Evolutionary conservation across 2,797 vertebrate genomes (phyloP).

Genomic region (Tenualosa thibaudeaui): DNA sequence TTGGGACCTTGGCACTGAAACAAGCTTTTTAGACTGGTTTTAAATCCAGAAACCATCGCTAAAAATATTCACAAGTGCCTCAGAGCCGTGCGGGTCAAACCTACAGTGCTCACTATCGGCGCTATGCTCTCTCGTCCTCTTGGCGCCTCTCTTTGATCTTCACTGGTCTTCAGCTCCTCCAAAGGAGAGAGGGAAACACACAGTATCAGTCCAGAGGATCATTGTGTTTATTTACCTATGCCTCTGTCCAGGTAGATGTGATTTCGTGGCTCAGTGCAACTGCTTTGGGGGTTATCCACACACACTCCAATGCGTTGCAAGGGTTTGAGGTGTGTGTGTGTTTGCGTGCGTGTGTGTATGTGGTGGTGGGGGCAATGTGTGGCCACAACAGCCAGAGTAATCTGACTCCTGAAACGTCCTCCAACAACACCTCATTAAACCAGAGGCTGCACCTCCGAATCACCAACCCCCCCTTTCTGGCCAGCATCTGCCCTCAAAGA

Average conservation of each 20-base stretch:
- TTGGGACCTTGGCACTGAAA: neutral
- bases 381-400: slow-evolving; percentile 60
- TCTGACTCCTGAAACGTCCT: slow-evolving; percentile 63
- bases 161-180: no score
- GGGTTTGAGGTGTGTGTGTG: neutral
- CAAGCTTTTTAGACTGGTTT: neutral
- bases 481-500: slow-evolving; percentile 55
- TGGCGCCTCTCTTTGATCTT: neutral
- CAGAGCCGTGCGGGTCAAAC: neutral
- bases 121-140: neutral
- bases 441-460: neutral
- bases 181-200: no score
- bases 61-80: neutral
- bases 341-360: neutral
- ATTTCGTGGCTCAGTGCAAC: slow-evolving; percentile 12
- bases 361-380: neutral
- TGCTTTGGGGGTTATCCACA: slow-evolving; percentile 41
- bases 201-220: neutral
- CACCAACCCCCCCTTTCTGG: slow-evolving; percentile 49
- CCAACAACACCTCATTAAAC: slow-evolving; percentile 77
- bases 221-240: slow-evolving; percentile 7
- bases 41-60: neutral
- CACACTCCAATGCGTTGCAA: slow-evolving; percentile 61
- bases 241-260: slow-evolving; percentile 10
- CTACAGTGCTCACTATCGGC: no score